Evolutionary conservation across 2,888 invertebrate species (phyloP).

Genomic region (Pyralis farinalis): DNA sequence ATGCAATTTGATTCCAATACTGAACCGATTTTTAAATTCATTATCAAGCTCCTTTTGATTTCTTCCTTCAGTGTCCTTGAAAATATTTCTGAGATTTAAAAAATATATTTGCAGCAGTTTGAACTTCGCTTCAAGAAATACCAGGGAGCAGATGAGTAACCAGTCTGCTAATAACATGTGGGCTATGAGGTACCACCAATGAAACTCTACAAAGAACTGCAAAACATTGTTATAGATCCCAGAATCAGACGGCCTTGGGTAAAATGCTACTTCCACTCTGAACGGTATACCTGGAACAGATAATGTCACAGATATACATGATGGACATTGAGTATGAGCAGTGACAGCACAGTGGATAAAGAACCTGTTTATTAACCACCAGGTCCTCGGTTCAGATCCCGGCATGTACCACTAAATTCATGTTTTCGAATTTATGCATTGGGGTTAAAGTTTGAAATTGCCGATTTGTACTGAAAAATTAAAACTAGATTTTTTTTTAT

Average conservation of each 20-base stretch:
- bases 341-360: too few relatives aligned
- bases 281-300: constrained; percentile 39
- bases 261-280: constrained; percentile 41
- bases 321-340: too few relatives aligned
- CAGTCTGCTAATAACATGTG: constrained; percentile 40
- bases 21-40: constrained; percentile 36
- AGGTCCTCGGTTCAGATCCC: too few relatives aligned
- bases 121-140: constrained; percentile 44
- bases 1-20: constrained; percentile 47
- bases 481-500: too few relatives aligned
- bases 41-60: constrained; percentile 21
- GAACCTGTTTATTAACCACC: too few relatives aligned
- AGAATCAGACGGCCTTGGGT: constrained; percentile 28
- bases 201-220: constrained; percentile 37
- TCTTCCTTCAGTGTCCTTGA: constrained; percentile 21
- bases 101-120: constrained; percentile 34
- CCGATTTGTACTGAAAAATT: too few relatives aligned
- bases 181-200: constrained; percentile 32
- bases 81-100: constrained; percentile 26
- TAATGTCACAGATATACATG: too few relatives aligned
- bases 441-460: too few relatives aligned
- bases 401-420: too few relatives aligned
- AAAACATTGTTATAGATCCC: constrained; percentile 35
- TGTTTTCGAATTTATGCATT: too few relatives aligned
- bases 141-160: constrained; percentile 36